Evolutionary conservation across 2,113 vertebrate genomes (phyloP), one percentile per base, ranked within the genome.

Genomic region (Petaurus breviceps): DNA sequence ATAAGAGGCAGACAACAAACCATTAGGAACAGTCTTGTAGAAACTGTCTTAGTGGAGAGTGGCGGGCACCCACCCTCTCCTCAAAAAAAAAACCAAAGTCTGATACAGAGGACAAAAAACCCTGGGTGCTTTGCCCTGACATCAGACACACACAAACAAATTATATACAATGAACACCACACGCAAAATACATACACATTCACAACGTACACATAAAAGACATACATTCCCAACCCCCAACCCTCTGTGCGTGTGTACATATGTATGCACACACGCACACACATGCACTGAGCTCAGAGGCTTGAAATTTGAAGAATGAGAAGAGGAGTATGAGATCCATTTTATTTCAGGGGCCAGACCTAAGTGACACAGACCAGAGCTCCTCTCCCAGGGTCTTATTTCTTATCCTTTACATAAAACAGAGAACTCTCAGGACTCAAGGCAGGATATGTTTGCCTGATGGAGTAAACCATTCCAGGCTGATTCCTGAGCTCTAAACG

Each of bases 261-360:
- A 14, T 57, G 55, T 23, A 52, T 54, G 90, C 90, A 94, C 43
- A 95, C 94, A 95, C 94, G 4, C 26, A 52, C 61, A 91, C 90
- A 94, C 43, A 95, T 93, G 94, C 94, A 97, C 96, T 93, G 92
- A 95, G 94, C 53, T 96, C 49, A 11, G 89, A 95, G 92, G 57
- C 95, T 96, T 93, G 97, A 96, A 96, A 96, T 96, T 49, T 93
- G 91, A 96, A 97, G 97, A 96, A 96, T 57, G 93, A 97, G 97
- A 96, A 93, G 93, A 97, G 91, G 57, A 61, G 93, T 28, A 90
- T 92, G 61, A 93, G 90, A 96, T 92, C 92, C 55, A 93, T 96
- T 97, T 96, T 90, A 95, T 93, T 94, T 94, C 91, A 89, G 94
- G 93, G 92, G 90, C 91, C 92, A 89, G 93, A n/a, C 68, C 94